Conservation (phyloP, 2,113 vertebrate genomes). For the Nycticryphes semicollaris region DNA sequence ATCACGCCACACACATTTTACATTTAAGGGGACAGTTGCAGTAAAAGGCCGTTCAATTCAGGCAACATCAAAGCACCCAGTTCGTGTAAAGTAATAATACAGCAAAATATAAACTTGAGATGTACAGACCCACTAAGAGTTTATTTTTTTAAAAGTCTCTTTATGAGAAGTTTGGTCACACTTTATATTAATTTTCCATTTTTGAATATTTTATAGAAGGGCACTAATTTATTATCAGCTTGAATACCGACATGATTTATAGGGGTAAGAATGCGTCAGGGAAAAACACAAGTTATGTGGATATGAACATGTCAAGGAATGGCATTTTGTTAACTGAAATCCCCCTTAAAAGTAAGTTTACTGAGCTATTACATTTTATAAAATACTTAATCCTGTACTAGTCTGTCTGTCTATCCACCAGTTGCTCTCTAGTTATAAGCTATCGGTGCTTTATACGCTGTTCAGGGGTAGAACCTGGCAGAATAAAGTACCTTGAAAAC, state of each 20-base stretch:
- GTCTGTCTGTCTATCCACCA: not conserved
- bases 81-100: not conserved
- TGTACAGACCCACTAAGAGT: not conserved
- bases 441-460: not conserved
- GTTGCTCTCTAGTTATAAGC: not conserved
- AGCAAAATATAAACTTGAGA: not conserved
- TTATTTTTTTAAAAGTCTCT: not conserved
- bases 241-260: not conserved
- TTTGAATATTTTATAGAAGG: not conserved
- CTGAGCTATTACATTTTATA: not conserved
- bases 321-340: not conserved
- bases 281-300: not conserved
- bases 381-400: not conserved
- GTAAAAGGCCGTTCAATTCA: not conserved
- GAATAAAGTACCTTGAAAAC: not conserved
- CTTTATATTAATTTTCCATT: not conserved
- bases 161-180: not conserved
- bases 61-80: not conserved
- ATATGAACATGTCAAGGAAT: not conserved
- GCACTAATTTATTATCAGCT: not conserved
- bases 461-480: not conserved
- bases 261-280: not conserved
- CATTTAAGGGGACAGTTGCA: not conserved
- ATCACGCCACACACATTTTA: not conserved
- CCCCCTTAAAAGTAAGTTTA: not conserved